Evolutionary conservation across 2,113 vertebrate genomes (phyloP).

Genomic region (Mesocricetus auratus): DNA sequence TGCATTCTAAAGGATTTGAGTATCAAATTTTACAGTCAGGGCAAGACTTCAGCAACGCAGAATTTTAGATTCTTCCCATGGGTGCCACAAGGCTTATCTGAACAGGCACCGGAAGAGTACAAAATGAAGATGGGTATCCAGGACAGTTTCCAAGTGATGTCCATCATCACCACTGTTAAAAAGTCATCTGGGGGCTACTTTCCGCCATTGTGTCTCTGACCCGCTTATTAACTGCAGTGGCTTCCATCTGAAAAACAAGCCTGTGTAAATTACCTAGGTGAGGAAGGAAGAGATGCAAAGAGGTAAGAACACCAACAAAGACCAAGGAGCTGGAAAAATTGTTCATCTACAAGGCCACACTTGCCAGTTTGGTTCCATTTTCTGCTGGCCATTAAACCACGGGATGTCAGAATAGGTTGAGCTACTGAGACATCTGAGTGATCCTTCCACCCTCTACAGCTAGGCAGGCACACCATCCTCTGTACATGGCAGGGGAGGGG

Average conservation of each 20-base stretch:
- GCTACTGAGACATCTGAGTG: not conserved
- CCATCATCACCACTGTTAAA: too few relatives aligned
- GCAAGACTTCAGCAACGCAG: not conserved
- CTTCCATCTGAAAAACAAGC: not conserved
- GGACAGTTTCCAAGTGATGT: rapidly evolving
- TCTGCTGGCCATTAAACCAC: too few relatives aligned
- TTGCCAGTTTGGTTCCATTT: not conserved
- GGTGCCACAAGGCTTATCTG: not conserved
- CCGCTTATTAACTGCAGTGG: not conserved
- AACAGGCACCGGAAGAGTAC: too few relatives aligned
- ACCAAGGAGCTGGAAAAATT: not conserved
- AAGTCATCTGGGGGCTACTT: not conserved
- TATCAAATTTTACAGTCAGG: not conserved
- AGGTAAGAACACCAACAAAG: not conserved
- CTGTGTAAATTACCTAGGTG: not conserved
- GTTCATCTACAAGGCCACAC: not conserved
- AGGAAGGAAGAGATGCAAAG: not conserved
- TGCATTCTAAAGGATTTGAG: not conserved
- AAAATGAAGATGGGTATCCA: rapidly evolving
- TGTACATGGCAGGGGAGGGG: not conserved
- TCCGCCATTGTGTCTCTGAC: not conserved
- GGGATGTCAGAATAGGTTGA: not conserved
- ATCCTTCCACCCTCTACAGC: not conserved
- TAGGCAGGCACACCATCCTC: not conserved
- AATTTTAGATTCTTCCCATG: not conserved